A percentile compares a stretch with the other conserved stretches of the same genome.
Conservation (phyloP, 2,113 vertebrate genomes). For the Perca fluviatilis region DNA sequence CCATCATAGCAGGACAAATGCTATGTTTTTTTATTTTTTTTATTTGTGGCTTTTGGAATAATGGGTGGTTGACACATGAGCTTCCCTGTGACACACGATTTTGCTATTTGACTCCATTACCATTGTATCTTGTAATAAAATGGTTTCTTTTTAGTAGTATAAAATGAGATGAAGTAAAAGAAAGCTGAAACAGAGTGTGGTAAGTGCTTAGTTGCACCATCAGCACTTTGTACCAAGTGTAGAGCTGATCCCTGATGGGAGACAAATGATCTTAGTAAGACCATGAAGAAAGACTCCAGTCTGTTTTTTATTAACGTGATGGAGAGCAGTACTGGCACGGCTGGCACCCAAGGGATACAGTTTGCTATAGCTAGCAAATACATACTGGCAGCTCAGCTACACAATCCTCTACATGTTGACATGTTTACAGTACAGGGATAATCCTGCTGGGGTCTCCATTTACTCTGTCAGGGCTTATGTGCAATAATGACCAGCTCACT, state of each 20-base stretch:
- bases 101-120: slow-evolving; percentile 4
- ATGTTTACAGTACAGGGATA: slow-evolving; percentile 68
- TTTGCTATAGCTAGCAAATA: slow-evolving; percentile 44
- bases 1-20: slow-evolving; percentile 25
- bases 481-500: slow-evolving; percentile 65
- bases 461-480: slow-evolving; percentile 51
- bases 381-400: slow-evolving; percentile 36
- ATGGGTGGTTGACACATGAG: neutral
- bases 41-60: slow-evolving; percentile 14
- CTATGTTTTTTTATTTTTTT: neutral
- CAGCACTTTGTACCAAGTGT: slow-evolving; percentile 42
- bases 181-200: slow-evolving; percentile 19
- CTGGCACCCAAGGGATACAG: slow-evolving; percentile 19
- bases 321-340: slow-evolving; percentile 21
- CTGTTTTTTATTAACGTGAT: slow-evolving; percentile 40
- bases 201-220: slow-evolving; percentile 45
- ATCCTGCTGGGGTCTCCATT: slow-evolving; percentile 64
- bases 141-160: slow-evolving; percentile 1
- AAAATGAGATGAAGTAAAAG: neutral
- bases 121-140: neutral
- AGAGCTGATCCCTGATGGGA: slow-evolving; percentile 47
- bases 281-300: slow-evolving; percentile 12
- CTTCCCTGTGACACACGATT: neutral
- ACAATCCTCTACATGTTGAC: slow-evolving; percentile 34
- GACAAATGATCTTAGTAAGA: slow-evolving; percentile 42